Percentiles rank a stretch among this genome's conserved stretches.
phyloP scores from a whole-genome alignment of 2,113 vertebrate species.

The Scomber colias region DNA sequence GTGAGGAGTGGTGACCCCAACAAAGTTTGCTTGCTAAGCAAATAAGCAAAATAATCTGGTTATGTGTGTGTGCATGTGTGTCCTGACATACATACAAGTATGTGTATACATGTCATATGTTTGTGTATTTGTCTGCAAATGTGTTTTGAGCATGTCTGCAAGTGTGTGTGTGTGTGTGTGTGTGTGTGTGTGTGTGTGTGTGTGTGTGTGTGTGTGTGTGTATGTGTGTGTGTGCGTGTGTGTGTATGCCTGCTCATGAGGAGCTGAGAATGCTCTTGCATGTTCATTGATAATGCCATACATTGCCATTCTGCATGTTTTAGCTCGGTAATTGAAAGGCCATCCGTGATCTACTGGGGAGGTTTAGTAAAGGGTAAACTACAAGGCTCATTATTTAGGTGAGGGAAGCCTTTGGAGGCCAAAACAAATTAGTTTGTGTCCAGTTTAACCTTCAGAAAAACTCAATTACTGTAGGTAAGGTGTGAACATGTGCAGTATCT shows the following conservation, averaged over 20 bases:
- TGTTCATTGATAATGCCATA: slow-evolving; percentile 77
- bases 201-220: not conserved
- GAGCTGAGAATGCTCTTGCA: slow-evolving; percentile 50
- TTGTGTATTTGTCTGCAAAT: slow-evolving; percentile 28
- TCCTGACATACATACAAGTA: not conserved
- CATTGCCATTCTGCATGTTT: slow-evolving; percentile 76
- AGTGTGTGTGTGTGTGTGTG: slow-evolving; percentile 6
- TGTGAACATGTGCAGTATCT: slow-evolving; percentile 42
- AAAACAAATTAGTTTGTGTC: slow-evolving; percentile 80
- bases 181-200: slow-evolving; percentile 16
- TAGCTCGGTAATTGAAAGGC: slow-evolving; percentile 79
- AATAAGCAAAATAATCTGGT: slow-evolving; percentile 72
- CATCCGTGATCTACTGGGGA: slow-evolving; percentile 76
- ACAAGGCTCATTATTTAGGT: slow-evolving; percentile 76
- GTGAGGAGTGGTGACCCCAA: slow-evolving; percentile 65
- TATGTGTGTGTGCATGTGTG: slow-evolving; percentile 28
- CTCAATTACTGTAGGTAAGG: slow-evolving; percentile 63
- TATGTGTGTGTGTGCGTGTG: not conserved
- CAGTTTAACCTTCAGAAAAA: slow-evolving; percentile 80
- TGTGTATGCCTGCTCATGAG: slow-evolving; percentile 21
- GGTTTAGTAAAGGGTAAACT: slow-evolving; percentile 79
- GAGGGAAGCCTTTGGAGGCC: slow-evolving; percentile 61
- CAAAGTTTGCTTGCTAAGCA: slow-evolving; percentile 75
- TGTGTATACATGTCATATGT: slow-evolving; percentile 5
- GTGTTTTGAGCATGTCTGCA: slow-evolving; percentile 10